Conservation (phyloP, 2,888 invertebrate species). For the Phalera bucephala region DNA sequence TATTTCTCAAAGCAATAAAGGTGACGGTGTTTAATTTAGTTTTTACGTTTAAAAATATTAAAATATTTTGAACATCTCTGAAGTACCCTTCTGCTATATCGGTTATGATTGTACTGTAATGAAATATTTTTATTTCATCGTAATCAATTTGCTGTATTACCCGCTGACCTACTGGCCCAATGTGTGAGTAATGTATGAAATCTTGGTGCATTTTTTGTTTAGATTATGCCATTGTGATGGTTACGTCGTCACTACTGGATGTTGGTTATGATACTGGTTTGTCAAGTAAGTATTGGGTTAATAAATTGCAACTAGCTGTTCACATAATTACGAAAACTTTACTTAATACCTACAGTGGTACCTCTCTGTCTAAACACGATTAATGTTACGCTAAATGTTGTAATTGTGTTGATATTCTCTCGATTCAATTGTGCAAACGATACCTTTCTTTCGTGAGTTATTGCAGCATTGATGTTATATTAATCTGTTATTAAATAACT, state of each 20-base stretch:
- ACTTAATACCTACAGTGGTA: slow-evolving; percentile 4
- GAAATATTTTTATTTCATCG: too few relatives aligned
- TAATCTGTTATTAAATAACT: too few relatives aligned
- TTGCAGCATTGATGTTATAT: too few relatives aligned
- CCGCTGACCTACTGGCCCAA: slow-evolving; percentile 33
- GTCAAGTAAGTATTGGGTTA: slow-evolving; percentile 20
- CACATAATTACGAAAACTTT: slow-evolving; percentile 22
- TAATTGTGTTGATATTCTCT: too few relatives aligned
- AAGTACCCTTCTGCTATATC: too few relatives aligned
- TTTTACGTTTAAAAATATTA: too few relatives aligned
- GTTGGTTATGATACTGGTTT: slow-evolving; percentile 24
- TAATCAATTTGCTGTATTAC: slow-evolving; percentile 10
- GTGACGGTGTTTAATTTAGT: too few relatives aligned
- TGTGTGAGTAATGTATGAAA: slow-evolving; percentile 16
- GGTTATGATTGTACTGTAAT: too few relatives aligned
- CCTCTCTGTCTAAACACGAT: neutral
- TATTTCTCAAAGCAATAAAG: too few relatives aligned
- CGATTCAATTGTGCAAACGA: neutral
- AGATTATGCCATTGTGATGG: slow-evolving; percentile 26
- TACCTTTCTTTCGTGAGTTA: too few relatives aligned
- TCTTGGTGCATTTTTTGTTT: slow-evolving; percentile 21
- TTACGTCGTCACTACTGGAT: slow-evolving; percentile 20
- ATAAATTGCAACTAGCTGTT: slow-evolving; percentile 22
- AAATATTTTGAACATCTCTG: too few relatives aligned
- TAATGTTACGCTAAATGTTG: neutral